Evolutionary conservation across 2,888 invertebrate genomes (phyloP), one percentile per base, ranked within the genome.

Genomic region (Cinara cedri): DNA sequence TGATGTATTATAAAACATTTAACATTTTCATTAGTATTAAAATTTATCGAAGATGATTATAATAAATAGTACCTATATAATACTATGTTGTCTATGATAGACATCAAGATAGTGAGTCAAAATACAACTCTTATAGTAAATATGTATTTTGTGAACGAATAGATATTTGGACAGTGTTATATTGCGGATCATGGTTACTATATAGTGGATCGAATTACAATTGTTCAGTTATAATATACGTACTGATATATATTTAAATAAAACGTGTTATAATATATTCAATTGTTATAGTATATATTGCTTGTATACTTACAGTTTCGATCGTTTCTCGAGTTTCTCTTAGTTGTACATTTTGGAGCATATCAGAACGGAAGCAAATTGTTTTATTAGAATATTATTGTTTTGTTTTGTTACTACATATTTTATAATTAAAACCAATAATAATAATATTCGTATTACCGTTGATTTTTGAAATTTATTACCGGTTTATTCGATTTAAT

Each of bases 281-380:
- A n/a, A 4, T 51, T 51, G 4, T 13, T 54, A 8, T 54, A 19
- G 21, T 11, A 21, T 55, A n/a, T 46, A 46, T 34, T 4, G 8
- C 2, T n/a, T 42, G 62, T 21, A 10, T 74, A 74, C 74, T 74
- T 65, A 74, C 74, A 54, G 63, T 54, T 54, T 44, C 34, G 24
- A 42, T 42, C 11, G 63, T 54, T 65, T 74, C 21, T 44, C 34
- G 63, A 54, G 16, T 65, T 24, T 34, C 34, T 34, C n/a, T 54
- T n/a, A 13, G 24, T 54, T 8, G 54, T 44, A 54, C 42, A 65
- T 74, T 44, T 63, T 74, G 63, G 21, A 44, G 74, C 74, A 74
- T 74, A 74, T 54, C 62, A 74, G 34, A 74, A 74, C 19, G 1
- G 9, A 72, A 66, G 16, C 21, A 46, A 46, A 16, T 44, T 57